Evolutionary conservation across 2,797 vertebrate species (phyloP).

Genomic region (Limnodromus scolopaceus): DNA sequence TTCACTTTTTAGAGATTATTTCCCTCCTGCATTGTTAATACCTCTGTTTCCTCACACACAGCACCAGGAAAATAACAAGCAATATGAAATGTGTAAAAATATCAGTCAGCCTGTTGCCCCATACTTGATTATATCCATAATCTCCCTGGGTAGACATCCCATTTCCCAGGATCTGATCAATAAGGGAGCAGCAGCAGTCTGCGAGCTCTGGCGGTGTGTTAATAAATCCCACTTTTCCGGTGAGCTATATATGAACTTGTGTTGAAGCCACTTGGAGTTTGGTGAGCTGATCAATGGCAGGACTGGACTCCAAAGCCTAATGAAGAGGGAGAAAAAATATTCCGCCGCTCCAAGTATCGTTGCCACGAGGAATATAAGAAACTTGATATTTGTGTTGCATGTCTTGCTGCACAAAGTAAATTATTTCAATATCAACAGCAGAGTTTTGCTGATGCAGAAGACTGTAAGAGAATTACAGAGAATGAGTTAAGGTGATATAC

Average conservation of each 20-base stretch:
- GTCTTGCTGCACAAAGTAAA: not conserved
- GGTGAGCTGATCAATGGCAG: slow-evolving; percentile 47
- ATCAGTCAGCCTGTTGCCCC: not conserved
- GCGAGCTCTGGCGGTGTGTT: slow-evolving; percentile 7
- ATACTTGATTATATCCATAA: not conserved
- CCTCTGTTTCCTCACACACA: not conserved
- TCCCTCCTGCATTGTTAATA: not conserved
- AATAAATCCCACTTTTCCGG: slow-evolving; percentile 58
- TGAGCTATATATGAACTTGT: not conserved
- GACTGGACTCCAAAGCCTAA: not conserved
- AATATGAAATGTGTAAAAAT: slow-evolving; percentile 18
- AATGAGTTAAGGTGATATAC: not conserved
- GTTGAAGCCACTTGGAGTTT: slow-evolving; percentile 31
- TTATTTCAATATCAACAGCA: not conserved
- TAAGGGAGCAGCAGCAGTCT: slow-evolving; percentile 11
- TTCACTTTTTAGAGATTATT: not conserved
- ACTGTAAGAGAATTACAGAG: not conserved
- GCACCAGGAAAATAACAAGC: slow-evolving; percentile 11
- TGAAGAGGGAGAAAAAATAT: not conserved
- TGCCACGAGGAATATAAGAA: not conserved
- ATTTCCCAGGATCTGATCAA: slow-evolving; percentile 14
- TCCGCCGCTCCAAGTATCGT: not conserved
- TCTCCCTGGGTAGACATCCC: not conserved
- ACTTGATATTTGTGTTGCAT: fast-evolving
- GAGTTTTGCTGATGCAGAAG: not conserved